Conservation (phyloP, 2,113 vertebrate species). For the Pelusios castaneus region DNA sequence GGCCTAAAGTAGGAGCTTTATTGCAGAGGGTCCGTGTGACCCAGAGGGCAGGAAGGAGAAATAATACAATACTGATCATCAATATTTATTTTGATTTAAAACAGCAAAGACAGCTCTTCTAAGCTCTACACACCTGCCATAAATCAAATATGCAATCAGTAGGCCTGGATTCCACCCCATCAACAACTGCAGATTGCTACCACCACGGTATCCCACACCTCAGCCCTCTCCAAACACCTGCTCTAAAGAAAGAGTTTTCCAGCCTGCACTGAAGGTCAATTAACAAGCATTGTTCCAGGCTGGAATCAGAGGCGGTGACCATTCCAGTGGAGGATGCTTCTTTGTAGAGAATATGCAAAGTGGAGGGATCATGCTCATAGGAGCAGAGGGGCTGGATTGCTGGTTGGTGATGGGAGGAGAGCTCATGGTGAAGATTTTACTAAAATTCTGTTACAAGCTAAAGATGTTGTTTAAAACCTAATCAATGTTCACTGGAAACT, state of each 20-base stretch:
- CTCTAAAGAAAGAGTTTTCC: neutral
- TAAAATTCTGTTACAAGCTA: too few relatives aligned
- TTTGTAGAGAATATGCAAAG: neutral
- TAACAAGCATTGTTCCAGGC: neutral
- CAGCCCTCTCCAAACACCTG: neutral
- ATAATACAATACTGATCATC: neutral
- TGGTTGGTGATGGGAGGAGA: neutral
- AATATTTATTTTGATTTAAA: neutral
- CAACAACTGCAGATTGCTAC: neutral
- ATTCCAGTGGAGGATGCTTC: neutral
- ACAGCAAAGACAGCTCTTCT: neutral
- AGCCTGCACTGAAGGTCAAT: neutral
- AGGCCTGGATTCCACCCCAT: neutral
- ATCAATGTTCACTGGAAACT: too few relatives aligned
- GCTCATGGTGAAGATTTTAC: too few relatives aligned
- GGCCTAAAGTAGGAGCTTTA: neutral
- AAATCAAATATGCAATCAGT: neutral
- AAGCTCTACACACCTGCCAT: neutral
- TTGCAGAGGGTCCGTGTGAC: neutral
- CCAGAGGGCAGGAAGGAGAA: neutral
- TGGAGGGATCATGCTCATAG: neutral
- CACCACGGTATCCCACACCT: neutral
- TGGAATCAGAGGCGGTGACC: neutral
- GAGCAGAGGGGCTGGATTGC: neutral
- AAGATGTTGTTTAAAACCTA: too few relatives aligned